Evolutionary conservation across 1,140 invertebrate species (phyloP).

Genomic region (Lasaia peninsularis): DNA sequence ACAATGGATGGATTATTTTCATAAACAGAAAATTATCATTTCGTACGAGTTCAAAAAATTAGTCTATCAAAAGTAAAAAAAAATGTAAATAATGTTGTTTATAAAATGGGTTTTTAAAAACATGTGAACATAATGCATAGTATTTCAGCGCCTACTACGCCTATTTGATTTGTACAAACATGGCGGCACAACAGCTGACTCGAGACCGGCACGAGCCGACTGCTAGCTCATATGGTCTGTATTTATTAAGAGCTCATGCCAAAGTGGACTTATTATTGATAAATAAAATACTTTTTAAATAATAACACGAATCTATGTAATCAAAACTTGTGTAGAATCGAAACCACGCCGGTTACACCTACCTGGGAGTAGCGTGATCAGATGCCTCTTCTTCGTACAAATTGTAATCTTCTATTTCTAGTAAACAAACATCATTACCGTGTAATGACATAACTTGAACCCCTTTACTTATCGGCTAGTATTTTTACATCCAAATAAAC

Average conservation of each 20-base stretch:
- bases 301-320: constrained; percentile 16
- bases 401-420: constrained; percentile 76
- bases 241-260: constrained; percentile 12
- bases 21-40: not conserved
- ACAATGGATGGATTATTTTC: no score
- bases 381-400: constrained; percentile 74
- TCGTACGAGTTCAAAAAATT: not conserved
- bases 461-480: constrained; percentile 25
- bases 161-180: constrained; percentile 75
- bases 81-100: not conserved
- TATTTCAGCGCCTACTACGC: constrained; percentile 63
- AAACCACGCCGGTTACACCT: constrained; percentile 68
- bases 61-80: not conserved
- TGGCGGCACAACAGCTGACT: constrained; percentile 78
- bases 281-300: constrained; percentile 13
- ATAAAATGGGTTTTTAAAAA: constrained; percentile 17
- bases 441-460: constrained; percentile 74
- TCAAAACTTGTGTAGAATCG: constrained; percentile 24
- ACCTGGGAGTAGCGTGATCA: constrained; percentile 74
- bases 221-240: constrained; percentile 48
- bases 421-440: constrained; percentile 73
- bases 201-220: constrained; percentile 68
- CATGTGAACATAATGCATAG: constrained; percentile 41
- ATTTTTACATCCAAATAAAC: constrained; percentile 53
- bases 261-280: not conserved